These are phyloP conservation scores for Drosophila guanche DNA, from an alignment of 1,140 invertebrate species.

Conservation along the genomic window DNA sequence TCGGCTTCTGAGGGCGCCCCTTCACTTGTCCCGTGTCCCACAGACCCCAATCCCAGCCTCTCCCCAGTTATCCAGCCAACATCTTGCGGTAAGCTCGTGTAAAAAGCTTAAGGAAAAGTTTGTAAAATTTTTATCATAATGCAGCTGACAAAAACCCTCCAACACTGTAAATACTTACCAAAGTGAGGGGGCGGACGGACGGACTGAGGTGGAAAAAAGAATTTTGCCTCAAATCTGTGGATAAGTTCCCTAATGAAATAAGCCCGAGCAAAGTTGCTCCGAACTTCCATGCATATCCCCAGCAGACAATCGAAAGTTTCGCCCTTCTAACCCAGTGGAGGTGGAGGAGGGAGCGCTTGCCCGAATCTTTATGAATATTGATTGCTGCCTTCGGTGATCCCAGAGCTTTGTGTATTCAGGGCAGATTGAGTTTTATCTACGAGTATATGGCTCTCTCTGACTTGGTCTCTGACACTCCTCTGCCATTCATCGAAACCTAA, in stretches of 20 bases:
- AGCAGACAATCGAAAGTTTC: constrained; percentile 52
- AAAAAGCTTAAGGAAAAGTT: constrained; percentile 63
- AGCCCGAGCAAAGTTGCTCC: constrained; percentile 45
- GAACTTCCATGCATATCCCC: constrained; percentile 46
- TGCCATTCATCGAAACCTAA: constrained; percentile 34
- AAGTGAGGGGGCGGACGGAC: neutral
- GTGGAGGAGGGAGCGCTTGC: constrained; percentile 15
- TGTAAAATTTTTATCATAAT: constrained; percentile 60
- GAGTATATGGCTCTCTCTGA: neutral
- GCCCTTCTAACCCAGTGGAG: constrained; percentile 15
- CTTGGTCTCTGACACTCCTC: neutral
- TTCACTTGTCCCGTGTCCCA: no score
- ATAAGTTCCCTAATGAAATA: constrained; percentile 57
- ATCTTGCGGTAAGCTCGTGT: constrained; percentile 55
- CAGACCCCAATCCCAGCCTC: no score
- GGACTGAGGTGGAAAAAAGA: neutral
- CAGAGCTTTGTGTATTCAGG: constrained; percentile 17
- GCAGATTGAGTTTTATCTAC: constrained; percentile 36
- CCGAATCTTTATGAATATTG: constrained; percentile 51
- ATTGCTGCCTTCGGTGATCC: constrained; percentile 41
- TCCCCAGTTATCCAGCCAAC: constrained; percentile 15
- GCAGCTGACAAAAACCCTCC: constrained; percentile 46
- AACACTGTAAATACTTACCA: constrained; percentile 55
- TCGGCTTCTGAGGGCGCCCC: no score
- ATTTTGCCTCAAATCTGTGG: constrained; percentile 55